Evolutionary conservation across 2,797 vertebrate species (phyloP).

Genomic region (Etheostoma nigrum): DNA sequence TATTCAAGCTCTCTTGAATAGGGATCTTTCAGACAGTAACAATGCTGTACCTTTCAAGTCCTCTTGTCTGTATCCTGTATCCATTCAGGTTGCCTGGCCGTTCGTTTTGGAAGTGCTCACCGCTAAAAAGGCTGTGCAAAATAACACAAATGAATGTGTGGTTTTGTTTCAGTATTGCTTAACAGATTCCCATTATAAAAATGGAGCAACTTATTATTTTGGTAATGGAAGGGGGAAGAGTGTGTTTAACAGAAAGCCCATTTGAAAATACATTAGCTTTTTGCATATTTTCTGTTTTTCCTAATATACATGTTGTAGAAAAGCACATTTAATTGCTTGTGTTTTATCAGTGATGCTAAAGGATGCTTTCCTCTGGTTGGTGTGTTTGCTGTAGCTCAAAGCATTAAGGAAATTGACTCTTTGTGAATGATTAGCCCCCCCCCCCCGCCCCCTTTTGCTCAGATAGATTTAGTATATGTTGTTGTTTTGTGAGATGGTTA

Average conservation of each 20-base stretch:
- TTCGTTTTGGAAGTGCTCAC: slow-evolving; percentile 42
- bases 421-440: slow-evolving; percentile 29
- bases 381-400: slow-evolving; percentile 21
- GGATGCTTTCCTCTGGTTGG: background rate
- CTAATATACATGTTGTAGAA: slow-evolving; percentile 3
- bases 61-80: slow-evolving; percentile 49
- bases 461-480: slow-evolving; percentile 37
- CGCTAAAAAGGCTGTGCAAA: slow-evolving; percentile 36
- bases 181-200: slow-evolving; percentile 13
- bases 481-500: slow-evolving; percentile 63
- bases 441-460: background rate
- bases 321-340: slow-evolving; percentile 4
- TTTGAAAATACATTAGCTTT: background rate
- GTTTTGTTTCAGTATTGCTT: slow-evolving; percentile 29
- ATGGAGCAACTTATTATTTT: slow-evolving; percentile 8
- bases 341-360: slow-evolving; percentile 2
- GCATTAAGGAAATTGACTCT: slow-evolving; percentile 17
- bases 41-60: slow-evolving; percentile 67
- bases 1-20: slow-evolving; percentile 52
- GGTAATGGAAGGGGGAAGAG: background rate
- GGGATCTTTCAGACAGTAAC: slow-evolving; percentile 67
- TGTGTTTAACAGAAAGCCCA: background rate
- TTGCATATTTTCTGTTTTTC: background rate
- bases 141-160: slow-evolving; percentile 24
- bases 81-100: slow-evolving; percentile 41